These are phyloP conservation scores for Romanomermis culicivorax DNA, from an alignment of 2,888 invertebrate genomes.

Conservation along the genomic window DNA sequence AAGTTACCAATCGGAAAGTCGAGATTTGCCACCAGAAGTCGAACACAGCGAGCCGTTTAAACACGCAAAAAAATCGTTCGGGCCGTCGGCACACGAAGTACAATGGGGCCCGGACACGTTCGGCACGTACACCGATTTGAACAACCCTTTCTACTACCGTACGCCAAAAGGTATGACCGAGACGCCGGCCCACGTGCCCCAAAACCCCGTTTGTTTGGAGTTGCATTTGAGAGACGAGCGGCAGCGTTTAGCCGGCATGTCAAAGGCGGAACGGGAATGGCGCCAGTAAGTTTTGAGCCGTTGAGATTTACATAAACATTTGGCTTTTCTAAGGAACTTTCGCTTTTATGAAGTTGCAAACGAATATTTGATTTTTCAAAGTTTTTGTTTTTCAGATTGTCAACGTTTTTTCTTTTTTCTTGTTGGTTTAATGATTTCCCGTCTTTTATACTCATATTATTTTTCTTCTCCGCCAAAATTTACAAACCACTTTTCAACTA, in stretches of 20 bases:
- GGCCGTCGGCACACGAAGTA: background rate
- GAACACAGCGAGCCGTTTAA: too few species aligned
- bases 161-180: background rate
- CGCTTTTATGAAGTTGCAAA: too few species aligned
- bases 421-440: too few species aligned
- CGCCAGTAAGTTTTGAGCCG: conserved; percentile 4
- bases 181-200: background rate
- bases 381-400: too few species aligned
- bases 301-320: background rate
- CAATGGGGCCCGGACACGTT: background rate
- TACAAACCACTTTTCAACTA: too few species aligned
- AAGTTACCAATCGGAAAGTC: background rate
- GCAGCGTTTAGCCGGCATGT: conserved; percentile 4
- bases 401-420: too few species aligned
- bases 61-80: background rate
- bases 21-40: background rate
- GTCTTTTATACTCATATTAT: too few species aligned
- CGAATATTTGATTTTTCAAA: too few species aligned
- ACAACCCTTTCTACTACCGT: conserved; percentile 1
- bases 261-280: conserved; percentile 6
- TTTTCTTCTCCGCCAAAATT: too few species aligned
- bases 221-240: conserved; percentile 6
- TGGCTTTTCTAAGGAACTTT: too few species aligned
- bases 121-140: background rate
- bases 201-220: conserved; percentile 6